These are phyloP conservation scores for Parapsyche elsis DNA, from an alignment of 1,140 invertebrate genomes.

Conservation along the genomic window DNA sequence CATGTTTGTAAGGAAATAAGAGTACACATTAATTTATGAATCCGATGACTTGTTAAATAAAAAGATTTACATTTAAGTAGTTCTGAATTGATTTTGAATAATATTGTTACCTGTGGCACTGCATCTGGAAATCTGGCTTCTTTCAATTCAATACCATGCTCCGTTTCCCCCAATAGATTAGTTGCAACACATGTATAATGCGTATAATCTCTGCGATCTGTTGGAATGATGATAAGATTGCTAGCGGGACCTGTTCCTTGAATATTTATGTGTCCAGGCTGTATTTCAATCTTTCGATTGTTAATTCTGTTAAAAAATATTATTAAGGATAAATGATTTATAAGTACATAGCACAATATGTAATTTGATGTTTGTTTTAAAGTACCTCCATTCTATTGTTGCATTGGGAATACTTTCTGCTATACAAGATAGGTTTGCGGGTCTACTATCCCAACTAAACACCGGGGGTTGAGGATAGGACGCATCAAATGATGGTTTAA, in stretches of 20 bases:
- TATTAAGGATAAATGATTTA: conserved; percentile 21
- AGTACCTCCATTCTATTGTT: conserved; percentile 84
- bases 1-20: background rate
- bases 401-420: conserved; percentile 92
- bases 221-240: conserved; percentile 74
- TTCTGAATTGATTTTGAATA: background rate
- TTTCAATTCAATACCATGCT: conserved; percentile 76
- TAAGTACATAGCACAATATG: conserved; percentile 54
- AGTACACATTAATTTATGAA: background rate
- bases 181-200: conserved; percentile 85
- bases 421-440: conserved; percentile 88
- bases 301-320: conserved; percentile 62
- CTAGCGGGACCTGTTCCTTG: conserved; percentile 76
- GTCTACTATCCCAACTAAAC: conserved; percentile 83
- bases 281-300: conserved; percentile 63
- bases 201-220: conserved; percentile 75
- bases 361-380: conserved; percentile 28
- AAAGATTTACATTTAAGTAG: too few relatives aligned
- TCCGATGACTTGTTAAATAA: too few relatives aligned
- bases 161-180: conserved; percentile 78
- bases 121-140: conserved; percentile 70
- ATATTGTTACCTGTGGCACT: conserved; percentile 30
- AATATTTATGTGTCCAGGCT: conserved; percentile 71
- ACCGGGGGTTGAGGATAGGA: conserved; percentile 74
- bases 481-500: conserved; percentile 81